Conservation (phyloP, 2,797 vertebrate species). For the Denticeps clupeoides region DNA sequence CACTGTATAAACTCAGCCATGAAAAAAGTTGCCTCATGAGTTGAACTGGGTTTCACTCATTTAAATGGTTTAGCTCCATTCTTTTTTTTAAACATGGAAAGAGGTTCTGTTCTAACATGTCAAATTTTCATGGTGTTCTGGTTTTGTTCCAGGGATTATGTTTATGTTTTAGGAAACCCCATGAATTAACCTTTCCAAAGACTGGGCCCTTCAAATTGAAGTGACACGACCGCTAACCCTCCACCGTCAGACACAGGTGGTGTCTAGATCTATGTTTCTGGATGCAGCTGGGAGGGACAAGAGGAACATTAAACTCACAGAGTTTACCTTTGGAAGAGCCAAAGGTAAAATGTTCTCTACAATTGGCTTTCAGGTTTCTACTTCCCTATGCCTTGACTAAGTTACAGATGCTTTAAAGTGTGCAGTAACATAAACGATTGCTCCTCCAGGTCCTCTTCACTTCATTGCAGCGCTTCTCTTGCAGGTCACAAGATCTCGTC, state of each 20-base stretch:
- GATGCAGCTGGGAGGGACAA: conserved; percentile 74
- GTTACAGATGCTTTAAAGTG: no score
- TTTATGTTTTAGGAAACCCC: conserved; percentile 76
- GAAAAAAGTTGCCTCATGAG: no score
- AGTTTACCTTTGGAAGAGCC: conserved; percentile 58
- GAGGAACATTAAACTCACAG: conserved; percentile 50
- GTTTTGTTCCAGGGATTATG: conserved; percentile 61
- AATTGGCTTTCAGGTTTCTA: no score
- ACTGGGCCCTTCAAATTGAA: conserved; percentile 71
- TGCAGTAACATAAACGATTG: not conserved
- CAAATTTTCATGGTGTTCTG: not conserved
- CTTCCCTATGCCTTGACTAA: no score
- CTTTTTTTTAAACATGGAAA: not conserved
- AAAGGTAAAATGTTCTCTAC: no score
- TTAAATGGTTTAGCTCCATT: not conserved
- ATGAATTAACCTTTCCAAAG: conserved; percentile 57
- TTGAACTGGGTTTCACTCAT: no score
- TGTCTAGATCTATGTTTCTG: conserved; percentile 66
- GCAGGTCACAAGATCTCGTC: conserved; percentile 31
- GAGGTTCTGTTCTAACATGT: no score
- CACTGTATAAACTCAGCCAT: no score
- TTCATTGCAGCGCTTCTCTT: conserved; percentile 36
- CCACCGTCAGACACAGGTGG: conserved; percentile 65
- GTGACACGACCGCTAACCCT: conserved; percentile 61
- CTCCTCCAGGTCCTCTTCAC: conserved; percentile 65